Conservation (phyloP, 2,888 invertebrate genomes). For the Ophraella communa region DNA sequence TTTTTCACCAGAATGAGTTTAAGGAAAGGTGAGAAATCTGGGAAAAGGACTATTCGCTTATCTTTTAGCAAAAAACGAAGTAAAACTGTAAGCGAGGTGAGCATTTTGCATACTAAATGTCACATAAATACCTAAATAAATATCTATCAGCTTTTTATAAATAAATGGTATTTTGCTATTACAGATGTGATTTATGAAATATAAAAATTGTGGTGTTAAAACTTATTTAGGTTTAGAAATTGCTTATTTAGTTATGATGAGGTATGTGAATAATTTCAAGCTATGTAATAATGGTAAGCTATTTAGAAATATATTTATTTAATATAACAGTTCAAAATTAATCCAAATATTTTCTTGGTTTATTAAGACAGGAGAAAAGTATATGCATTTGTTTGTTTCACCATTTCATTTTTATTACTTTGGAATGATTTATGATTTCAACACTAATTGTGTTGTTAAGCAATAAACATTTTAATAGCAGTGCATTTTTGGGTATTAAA, state of each 20-base stretch:
- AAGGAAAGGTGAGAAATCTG: conserved; percentile 28
- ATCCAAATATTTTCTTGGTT: neutral
- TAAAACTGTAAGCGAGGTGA: conserved; percentile 27
- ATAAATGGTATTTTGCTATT: neutral
- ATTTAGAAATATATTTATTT: too few relatives aligned
- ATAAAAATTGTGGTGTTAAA: too few relatives aligned
- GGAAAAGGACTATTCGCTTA: conserved; percentile 29
- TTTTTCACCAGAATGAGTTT: conserved; percentile 3
- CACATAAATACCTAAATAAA: neutral
- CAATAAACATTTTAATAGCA: neutral
- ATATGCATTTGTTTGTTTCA: neutral
- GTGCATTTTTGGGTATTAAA: neutral
- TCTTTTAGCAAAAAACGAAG: conserved; percentile 40
- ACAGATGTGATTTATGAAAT: too few relatives aligned
- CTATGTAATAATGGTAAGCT: too few relatives aligned
- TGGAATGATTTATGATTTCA: neutral
- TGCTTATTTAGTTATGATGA: too few relatives aligned
- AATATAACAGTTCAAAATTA: too few relatives aligned
- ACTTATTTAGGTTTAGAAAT: too few relatives aligned
- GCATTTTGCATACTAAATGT: neutral
- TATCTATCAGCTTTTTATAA: neutral
- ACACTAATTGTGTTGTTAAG: neutral
- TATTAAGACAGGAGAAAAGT: neutral
- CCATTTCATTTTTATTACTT: neutral
- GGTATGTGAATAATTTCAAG: too few relatives aligned